Evolutionary conservation across 2,888 invertebrate species (phyloP).

Genomic region (Lissocephala sabroskyi): DNA sequence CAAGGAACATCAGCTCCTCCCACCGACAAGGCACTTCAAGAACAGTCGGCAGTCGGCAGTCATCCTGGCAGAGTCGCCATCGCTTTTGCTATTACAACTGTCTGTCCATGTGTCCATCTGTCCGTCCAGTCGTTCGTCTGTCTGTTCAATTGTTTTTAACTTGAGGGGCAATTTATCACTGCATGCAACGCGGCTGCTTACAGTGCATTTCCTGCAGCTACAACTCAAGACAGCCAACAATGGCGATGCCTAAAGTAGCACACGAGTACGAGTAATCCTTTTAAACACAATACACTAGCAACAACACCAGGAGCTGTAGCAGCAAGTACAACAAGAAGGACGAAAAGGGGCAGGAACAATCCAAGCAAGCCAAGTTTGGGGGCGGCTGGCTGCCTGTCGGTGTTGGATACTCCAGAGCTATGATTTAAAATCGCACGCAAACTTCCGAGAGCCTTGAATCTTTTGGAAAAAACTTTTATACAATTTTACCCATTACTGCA

Average conservation of each 20-base stretch:
- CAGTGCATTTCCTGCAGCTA: conserved; percentile 41
- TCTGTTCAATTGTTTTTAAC: conserved; percentile 53
- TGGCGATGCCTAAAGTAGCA: conserved; percentile 22
- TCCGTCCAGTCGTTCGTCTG: conserved; percentile 7
- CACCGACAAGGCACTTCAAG: conserved; percentile 1
- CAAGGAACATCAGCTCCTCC: too few species aligned
- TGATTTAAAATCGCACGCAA: too few species aligned
- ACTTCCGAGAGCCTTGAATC: too few species aligned
- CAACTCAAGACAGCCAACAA: neutral
- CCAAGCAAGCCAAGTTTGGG: too few species aligned
- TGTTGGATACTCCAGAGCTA: too few species aligned
- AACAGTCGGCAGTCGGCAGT: neutral
- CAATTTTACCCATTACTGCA: too few species aligned
- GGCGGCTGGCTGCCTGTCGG: too few species aligned
- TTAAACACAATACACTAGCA: conserved; percentile 43
- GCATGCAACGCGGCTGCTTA: conserved; percentile 45
- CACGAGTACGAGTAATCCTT: conserved; percentile 57
- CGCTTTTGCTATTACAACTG: too few species aligned
- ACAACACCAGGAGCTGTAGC: too few species aligned
- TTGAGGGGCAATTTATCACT: conserved; percentile 65
- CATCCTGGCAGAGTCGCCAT: neutral
- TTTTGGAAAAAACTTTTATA: too few species aligned
- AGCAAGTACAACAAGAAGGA: too few species aligned
- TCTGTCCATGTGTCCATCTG: neutral
- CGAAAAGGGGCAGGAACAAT: too few species aligned